Evolutionary conservation across 2,888 invertebrate genomes (phyloP).

Genomic region (Acheta domesticus): DNA sequence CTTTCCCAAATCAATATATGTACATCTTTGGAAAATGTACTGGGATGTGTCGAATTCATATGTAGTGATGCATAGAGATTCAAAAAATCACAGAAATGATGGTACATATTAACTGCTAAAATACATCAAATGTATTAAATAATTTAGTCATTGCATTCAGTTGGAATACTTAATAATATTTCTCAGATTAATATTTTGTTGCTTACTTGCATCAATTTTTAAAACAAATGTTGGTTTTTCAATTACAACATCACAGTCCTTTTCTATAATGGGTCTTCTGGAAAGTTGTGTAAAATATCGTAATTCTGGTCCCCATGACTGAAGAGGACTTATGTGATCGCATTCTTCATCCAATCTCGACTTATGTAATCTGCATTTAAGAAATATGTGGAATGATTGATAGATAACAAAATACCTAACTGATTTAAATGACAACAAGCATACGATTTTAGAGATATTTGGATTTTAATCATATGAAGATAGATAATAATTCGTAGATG

Average conservation of each 20-base stretch:
- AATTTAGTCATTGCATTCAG: conserved; percentile 20
- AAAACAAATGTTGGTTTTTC: conserved; percentile 91
- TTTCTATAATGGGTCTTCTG: conserved; percentile 57
- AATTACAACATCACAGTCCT: conserved; percentile 81
- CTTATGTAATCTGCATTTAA: conserved; percentile 56
- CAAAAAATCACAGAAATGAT: conserved; percentile 98
- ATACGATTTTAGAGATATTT: too few species aligned
- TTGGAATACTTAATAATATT: conserved; percentile 12
- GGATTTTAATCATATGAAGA: too few species aligned
- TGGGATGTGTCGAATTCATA: conserved; percentile 75
- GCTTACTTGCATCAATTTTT: conserved; percentile 94
- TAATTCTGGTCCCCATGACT: conserved; percentile 95
- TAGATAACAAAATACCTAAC: background rate
- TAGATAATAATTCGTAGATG: too few species aligned
- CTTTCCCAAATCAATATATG: conserved; percentile 95
- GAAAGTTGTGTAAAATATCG: conserved; percentile 70
- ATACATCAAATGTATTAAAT: conserved; percentile 42
- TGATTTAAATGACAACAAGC: too few species aligned
- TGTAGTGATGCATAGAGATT: conserved; percentile 95
- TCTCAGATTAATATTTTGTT: conserved; percentile 26
- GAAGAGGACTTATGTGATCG: conserved; percentile 88
- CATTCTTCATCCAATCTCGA: conserved; percentile 64
- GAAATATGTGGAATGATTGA: background rate
- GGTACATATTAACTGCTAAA: conserved; percentile 94
- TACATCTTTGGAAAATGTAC: conserved; percentile 71